These are phyloP conservation scores for Vanessa tameamea DNA, from an alignment of 1,140 invertebrate genomes.

Conservation along the genomic window DNA sequence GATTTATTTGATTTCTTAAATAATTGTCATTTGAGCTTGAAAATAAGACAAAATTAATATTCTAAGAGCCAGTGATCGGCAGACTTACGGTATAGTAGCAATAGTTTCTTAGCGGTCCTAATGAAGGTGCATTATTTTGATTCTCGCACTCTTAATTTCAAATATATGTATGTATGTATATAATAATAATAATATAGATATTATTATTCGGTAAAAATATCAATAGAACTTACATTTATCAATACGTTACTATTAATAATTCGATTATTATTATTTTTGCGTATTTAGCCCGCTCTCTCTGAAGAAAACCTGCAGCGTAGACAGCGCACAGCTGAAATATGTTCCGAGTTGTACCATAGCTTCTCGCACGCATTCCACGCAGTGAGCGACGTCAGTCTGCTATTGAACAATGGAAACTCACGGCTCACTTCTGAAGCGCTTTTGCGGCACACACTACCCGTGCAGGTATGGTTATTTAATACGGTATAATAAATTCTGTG, in stretches of 20 bases:
- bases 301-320: slow-evolving; percentile 72
- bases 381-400: slow-evolving; percentile 85
- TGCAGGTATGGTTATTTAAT: slow-evolving; percentile 44
- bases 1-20: too few relatives aligned
- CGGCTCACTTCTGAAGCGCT: slow-evolving; percentile 52
- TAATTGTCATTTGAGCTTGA: too few relatives aligned
- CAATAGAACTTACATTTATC: background rate
- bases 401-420: slow-evolving; percentile 39
- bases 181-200: too few relatives aligned
- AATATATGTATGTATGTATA: too few relatives aligned
- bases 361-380: slow-evolving; percentile 93
- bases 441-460: slow-evolving; percentile 41
- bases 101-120: too few relatives aligned
- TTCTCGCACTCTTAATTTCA: too few relatives aligned
- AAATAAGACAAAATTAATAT: too few relatives aligned
- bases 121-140: too few relatives aligned
- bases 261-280: background rate
- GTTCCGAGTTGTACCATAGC: slow-evolving; percentile 90
- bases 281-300: background rate
- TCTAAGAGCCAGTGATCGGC: too few relatives aligned
- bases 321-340: slow-evolving; percentile 85
- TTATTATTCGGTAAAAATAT: too few relatives aligned
- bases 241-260: background rate
- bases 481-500: too few relatives aligned
- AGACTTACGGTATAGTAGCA: too few relatives aligned